Evolutionary conservation across 2,888 invertebrate genomes (phyloP).

Genomic region (Allacma fusca): DNA sequence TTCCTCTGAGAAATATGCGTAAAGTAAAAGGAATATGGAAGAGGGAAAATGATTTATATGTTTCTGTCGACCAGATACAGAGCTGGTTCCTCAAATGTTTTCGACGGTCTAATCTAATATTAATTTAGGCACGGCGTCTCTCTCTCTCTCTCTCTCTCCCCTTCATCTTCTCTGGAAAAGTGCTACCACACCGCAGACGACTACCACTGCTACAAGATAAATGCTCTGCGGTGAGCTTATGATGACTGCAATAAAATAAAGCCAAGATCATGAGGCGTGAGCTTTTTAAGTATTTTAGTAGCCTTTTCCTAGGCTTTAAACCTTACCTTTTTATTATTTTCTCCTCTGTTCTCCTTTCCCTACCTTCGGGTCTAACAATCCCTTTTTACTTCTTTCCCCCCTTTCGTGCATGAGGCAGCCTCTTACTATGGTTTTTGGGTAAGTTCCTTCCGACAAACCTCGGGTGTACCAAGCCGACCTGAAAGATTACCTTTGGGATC

Average conservation of each 20-base stretch:
- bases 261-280: constrained; percentile 13
- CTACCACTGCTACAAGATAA: background rate
- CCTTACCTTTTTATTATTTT: constrained; percentile 1
- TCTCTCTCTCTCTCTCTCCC: background rate
- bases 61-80: background rate
- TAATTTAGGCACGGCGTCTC: constrained; percentile 14
- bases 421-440: too few relatives aligned
- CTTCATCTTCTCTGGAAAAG: background rate
- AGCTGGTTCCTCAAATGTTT: constrained; percentile 1
- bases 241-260: constrained; percentile 16
- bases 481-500: too few relatives aligned
- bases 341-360: constrained; percentile 3
- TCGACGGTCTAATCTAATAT: constrained; percentile 16
- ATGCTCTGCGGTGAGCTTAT: constrained; percentile 16
- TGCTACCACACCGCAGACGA: background rate
- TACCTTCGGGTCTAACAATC: background rate
- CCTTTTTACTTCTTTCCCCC: background rate
- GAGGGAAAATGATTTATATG: constrained; percentile 12
- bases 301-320: background rate
- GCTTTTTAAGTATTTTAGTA: constrained; percentile 2
- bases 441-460: too few relatives aligned
- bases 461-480: too few relatives aligned
- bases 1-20: background rate
- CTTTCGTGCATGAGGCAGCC: background rate
- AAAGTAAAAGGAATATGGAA: constrained; percentile 1